Percentiles rank a stretch among this genome's conserved stretches.
These are phyloP conservation scores for Philopotamus ludificatus DNA, from an alignment of 1,140 invertebrate species.

Conservation along the genomic window DNA sequence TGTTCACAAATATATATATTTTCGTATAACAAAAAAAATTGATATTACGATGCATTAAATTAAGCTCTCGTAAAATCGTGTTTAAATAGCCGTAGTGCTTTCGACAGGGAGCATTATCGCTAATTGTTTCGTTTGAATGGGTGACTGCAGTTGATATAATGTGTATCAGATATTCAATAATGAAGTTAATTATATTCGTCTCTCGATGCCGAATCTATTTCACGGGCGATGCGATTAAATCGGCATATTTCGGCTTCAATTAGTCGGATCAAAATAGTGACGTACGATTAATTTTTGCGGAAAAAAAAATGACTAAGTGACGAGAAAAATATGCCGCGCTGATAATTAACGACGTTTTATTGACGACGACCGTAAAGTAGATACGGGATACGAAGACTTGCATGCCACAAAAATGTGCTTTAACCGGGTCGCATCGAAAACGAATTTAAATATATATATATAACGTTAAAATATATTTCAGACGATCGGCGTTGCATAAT, in stretches of 20 bases:
- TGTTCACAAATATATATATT: neutral
- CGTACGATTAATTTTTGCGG: no score
- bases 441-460: neutral
- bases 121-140: conserved; percentile 34
- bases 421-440: neutral
- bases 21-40: neutral
- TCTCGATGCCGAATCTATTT: conserved; percentile 2
- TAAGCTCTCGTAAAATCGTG: no score
- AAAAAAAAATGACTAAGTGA: no score
- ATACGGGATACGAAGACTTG: neutral
- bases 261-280: no score
- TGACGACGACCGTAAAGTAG: neutral
- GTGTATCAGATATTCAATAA: conserved; percentile 14
- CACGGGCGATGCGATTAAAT: neutral
- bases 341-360: neutral
- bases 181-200: conserved; percentile 6
- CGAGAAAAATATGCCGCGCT: no score
- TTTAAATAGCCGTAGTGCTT: conserved; percentile 13
- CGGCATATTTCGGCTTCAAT: neutral
- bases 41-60: conserved; percentile 10
- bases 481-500: no score
- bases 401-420: neutral
- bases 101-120: conserved; percentile 14
- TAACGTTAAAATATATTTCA: no score
- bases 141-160: conserved; percentile 31